Evolutionary conservation across 2,888 invertebrate species (phyloP).

Genomic region (Chydorus sphaericus): DNA sequence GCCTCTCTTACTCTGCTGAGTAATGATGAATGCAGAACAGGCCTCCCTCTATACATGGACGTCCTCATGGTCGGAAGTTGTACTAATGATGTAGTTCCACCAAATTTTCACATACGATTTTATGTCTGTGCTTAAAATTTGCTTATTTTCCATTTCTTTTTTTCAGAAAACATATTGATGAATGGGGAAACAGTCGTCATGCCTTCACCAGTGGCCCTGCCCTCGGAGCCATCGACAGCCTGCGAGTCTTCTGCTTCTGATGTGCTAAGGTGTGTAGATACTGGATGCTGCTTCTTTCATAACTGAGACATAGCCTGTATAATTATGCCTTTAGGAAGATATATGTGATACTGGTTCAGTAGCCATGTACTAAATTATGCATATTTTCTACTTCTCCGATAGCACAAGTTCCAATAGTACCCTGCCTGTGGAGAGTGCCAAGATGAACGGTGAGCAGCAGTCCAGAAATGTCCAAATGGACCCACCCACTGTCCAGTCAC

Average conservation of each 20-base stretch:
- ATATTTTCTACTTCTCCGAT: no score
- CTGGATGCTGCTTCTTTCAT: background rate
- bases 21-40: no score
- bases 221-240: constrained; percentile 5
- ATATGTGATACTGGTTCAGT: background rate
- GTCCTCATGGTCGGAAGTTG: no score
- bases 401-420: no score
- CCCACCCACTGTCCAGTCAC: background rate
- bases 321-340: background rate
- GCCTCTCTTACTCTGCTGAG: no score
- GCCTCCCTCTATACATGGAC: no score
- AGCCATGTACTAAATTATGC: no score
- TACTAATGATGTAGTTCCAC: no score
- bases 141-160: constrained; percentile 21
- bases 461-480: background rate
- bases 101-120: no score
- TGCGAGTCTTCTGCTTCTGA: background rate
- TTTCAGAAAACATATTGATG: constrained; percentile 59
- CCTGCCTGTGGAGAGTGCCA: no score
- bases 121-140: no score
- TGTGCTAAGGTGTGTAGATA: background rate
- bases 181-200: constrained; percentile 44
- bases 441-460: constrained; percentile 1
- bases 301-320: background rate
- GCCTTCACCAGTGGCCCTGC: constrained; percentile 12